A percentile compares a stretch with the other conserved stretches of the same genome.
Evolutionary conservation across 2,113 vertebrate species (phyloP).

Genomic region (Carollia perspicillata): DNA sequence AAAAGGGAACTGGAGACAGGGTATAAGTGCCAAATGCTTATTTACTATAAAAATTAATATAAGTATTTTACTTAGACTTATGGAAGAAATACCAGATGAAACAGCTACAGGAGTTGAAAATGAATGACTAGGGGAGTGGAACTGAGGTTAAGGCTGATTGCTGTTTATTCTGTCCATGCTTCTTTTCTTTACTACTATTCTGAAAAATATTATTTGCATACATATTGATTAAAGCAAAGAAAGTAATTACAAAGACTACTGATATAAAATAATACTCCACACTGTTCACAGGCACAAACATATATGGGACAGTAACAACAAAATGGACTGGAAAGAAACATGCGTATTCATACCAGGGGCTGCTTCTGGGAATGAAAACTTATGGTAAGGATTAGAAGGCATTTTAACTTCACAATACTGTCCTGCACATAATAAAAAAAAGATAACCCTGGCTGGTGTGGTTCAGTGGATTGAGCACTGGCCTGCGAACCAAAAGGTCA

Average conservation of each 20-base stretch:
- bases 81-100: background rate
- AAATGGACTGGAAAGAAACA: background rate
- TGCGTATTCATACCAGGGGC: background rate
- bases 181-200: background rate
- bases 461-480: too few relatives aligned
- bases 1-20: background rate
- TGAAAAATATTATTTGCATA: background rate
- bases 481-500: too few relatives aligned
- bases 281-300: background rate
- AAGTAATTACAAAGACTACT: background rate
- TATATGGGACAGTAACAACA: background rate
- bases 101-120: background rate
- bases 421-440: background rate
- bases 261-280: slow-evolving; percentile 4
- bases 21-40: background rate
- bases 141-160: background rate
- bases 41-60: background rate
- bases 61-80: background rate
- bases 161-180: background rate
- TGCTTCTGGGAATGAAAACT: background rate
- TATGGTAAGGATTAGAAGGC: background rate
- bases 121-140: background rate
- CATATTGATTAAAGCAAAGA: background rate
- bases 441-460: too few relatives aligned
- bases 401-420: background rate